Base-by-base conservation (phyloP, 2,888 invertebrate species). In the Bursaphelenchus okinawaensis region DNA sequence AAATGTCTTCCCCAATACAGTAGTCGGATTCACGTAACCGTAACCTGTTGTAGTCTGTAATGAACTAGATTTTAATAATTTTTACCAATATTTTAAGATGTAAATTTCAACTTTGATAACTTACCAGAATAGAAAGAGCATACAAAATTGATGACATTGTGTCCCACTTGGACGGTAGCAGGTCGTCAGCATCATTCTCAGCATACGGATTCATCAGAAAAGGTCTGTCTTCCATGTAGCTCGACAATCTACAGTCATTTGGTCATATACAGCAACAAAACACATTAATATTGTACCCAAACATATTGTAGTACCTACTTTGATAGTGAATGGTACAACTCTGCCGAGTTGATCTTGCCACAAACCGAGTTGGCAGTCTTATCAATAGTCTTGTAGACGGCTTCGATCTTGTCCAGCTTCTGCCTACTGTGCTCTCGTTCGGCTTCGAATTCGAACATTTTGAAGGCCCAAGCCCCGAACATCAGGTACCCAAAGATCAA, bases 41-140 rank as follows among this genome's bases (percentile, higher is more conserved):
- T 82, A 82, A 19, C 82, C 82, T 22, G 81, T 78, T 8, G 79
- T 79, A 9, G 76, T 77, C 75, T 78, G 52, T 52, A 72, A 66
- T 28, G 22, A 55, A 8, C 20, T 24, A 0, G 22, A 19, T 27
- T 57, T n/a, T 6, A 63, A 55, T 61, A 23, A 31, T 23, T 62
- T 59, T 40, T 19, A 67, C 31, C 55, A 29, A 7, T 12, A 7
- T 23, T 68, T 16, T 68, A 9, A 7, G 19, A 67, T 67, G 52
- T 26, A 40, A 20, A 20, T 68, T 63, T 58, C 12, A 40, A 16
- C n/a, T n/a, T n/a, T n/a, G n/a, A n/a, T n/a, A n/a, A n/a, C 66
- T 56, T n/a, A 80, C 79, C 70, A 82, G 66, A 62, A 82, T 82
- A 22, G 81, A 81, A 8, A 82, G 61, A 0, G 82, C 79, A 62